Conservation (phyloP, 2,797 vertebrate species). For the Scarus forsteni region DNA sequence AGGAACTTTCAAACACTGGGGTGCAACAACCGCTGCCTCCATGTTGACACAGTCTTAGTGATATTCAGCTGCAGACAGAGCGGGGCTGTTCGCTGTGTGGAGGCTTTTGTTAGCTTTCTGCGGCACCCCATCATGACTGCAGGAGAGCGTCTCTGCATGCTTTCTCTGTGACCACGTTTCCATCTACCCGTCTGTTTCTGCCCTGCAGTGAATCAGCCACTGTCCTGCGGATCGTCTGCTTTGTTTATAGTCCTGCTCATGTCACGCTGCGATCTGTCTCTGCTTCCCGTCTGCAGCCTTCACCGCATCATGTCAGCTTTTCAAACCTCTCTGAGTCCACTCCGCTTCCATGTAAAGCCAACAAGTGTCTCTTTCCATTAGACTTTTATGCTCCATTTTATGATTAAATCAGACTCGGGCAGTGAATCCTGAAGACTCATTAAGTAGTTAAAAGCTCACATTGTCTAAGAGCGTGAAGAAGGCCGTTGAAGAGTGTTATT, state of each 20-base stretch:
- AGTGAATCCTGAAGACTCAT: too few relatives aligned
- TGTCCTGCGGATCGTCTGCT: conserved; percentile 44
- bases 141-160: conserved; percentile 13
- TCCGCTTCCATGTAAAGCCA: not conserved
- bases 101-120: conserved; percentile 47
- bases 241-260: conserved; percentile 33
- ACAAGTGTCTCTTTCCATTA: not conserved
- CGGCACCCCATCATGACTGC: conserved; percentile 19
- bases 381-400: not conserved
- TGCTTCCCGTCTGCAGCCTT: conserved; percentile 12
- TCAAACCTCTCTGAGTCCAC: not conserved
- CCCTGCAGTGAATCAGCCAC: conserved; percentile 32
- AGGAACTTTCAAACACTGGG: not conserved
- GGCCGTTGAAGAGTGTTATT: not conserved
- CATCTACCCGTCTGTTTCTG: not conserved
- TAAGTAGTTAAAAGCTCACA: too few relatives aligned
- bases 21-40: conserved; percentile 8
- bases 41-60: conserved; percentile 19
- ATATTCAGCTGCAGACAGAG: conserved; percentile 44
- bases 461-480: too few relatives aligned
- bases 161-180: conserved; percentile 17
- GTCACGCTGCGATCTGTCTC: conserved; percentile 11
- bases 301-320: not conserved
- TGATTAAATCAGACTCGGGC: too few relatives aligned
- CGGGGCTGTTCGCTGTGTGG: conserved; percentile 27